These are phyloP conservation scores for Seira sanloemensis DNA, from an alignment of 2,888 invertebrate species.

Conservation along the genomic window DNA sequence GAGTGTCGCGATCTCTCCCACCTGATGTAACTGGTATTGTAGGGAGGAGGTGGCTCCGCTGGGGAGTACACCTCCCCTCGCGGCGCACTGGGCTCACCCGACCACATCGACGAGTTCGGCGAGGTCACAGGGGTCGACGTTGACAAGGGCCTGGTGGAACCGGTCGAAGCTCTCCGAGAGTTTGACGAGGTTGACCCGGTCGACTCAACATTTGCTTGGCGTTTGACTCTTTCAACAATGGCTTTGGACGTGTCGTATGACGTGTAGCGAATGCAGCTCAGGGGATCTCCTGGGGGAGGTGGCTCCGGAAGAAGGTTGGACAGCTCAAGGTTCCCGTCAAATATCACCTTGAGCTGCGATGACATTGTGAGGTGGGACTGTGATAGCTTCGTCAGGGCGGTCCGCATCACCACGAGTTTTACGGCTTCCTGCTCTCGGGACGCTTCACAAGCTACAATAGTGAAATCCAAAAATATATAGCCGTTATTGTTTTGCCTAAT, in stretches of 20 bases:
- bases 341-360: conserved; percentile 77
- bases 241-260: conserved; percentile 68
- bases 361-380: conserved; percentile 78
- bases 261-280: conserved; percentile 70
- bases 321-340: conserved; percentile 77
- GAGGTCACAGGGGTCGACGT: conserved; percentile 66
- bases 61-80: conserved; percentile 32
- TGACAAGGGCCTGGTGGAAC: conserved; percentile 43
- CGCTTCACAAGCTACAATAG: conserved; percentile 76
- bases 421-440: conserved; percentile 78
- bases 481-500: too few species aligned
- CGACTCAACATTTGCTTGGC: conserved; percentile 51
- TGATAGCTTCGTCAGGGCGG: conserved; percentile 77
- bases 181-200: conserved; percentile 1
- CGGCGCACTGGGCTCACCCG: conserved; percentile 61
- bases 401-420: conserved; percentile 78
- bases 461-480: conserved; percentile 29
- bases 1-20: conserved; percentile 57
- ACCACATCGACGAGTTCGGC: conserved; percentile 58
- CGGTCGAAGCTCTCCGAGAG: conserved; percentile 16
- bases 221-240: conserved; percentile 67
- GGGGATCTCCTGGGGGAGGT: conserved; percentile 71
- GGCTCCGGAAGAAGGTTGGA: conserved; percentile 77
- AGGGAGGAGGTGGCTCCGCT: conserved; percentile 72
- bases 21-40: conserved; percentile 71